Conservation (phyloP, 2,797 vertebrate genomes). For the Astyanax mexicanus region DNA sequence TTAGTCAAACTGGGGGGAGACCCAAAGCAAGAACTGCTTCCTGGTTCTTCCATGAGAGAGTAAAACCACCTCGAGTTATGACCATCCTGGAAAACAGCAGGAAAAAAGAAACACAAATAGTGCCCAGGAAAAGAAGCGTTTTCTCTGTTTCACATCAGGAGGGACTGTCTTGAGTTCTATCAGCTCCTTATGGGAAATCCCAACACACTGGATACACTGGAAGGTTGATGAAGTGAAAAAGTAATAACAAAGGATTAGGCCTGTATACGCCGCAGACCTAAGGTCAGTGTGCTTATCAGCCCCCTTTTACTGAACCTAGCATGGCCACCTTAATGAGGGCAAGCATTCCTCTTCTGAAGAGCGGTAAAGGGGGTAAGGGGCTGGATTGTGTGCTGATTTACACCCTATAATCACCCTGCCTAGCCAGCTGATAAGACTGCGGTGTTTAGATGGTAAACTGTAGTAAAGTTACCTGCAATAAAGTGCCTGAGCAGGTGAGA, state of each 20-base stretch:
- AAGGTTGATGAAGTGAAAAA: background rate
- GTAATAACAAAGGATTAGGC: constrained; percentile 14
- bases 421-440: constrained; percentile 67
- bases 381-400: constrained; percentile 55
- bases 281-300: constrained; percentile 37
- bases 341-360: constrained; percentile 35
- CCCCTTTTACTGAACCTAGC: constrained; percentile 17
- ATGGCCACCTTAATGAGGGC: constrained; percentile 5
- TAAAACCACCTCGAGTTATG: constrained; percentile 66
- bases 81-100: constrained; percentile 65
- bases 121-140: constrained; percentile 43
- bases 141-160: constrained; percentile 51
- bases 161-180: constrained; percentile 5
- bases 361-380: constrained; percentile 30
- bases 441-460: constrained; percentile 66
- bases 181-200: constrained; percentile 10
- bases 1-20: constrained; percentile 65
- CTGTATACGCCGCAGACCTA: constrained; percentile 25
- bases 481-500: constrained; percentile 55
- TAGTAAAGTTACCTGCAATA: constrained; percentile 61
- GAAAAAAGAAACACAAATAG: constrained; percentile 62
- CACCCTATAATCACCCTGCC: constrained; percentile 58
- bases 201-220: no score
- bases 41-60: constrained; percentile 66
- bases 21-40: constrained; percentile 64